These are phyloP conservation scores for Calosoma granatense DNA, from an alignment of 1,140 invertebrate species.

Conservation along the genomic window DNA sequence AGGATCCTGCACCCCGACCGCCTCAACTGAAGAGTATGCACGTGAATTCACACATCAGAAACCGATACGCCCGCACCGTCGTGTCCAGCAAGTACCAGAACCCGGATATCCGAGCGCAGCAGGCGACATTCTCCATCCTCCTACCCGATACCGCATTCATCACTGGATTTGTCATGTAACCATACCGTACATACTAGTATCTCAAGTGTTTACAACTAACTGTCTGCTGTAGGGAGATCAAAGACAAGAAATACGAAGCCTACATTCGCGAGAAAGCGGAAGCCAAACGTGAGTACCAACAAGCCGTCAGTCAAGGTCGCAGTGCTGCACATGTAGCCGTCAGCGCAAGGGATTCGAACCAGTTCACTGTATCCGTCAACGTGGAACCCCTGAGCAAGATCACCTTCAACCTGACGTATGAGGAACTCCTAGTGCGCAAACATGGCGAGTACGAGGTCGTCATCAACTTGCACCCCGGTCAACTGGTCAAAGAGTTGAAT, in stretches of 20 bases:
- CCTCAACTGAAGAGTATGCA: slow-evolving; percentile 39
- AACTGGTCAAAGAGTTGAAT: slow-evolving; percentile 43
- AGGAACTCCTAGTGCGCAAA: slow-evolving; percentile 46
- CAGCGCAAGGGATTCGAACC: slow-evolving; percentile 51
- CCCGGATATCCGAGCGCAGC: slow-evolving; percentile 40
- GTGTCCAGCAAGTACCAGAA: slow-evolving; percentile 48
- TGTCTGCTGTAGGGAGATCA: slow-evolving; percentile 40
- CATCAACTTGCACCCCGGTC: slow-evolving; percentile 49
- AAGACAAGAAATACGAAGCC: slow-evolving; percentile 41
- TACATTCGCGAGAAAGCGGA: slow-evolving; percentile 50
- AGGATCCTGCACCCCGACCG: too few relatives aligned
- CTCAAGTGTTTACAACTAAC: too few relatives aligned
- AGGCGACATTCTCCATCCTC: slow-evolving; percentile 48
- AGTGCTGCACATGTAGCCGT: slow-evolving; percentile 48
- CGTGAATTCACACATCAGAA: slow-evolving; percentile 43
- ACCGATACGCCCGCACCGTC: slow-evolving; percentile 48
- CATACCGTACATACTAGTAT: neutral
- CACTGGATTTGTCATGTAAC: slow-evolving; percentile 47
- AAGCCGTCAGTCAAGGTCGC: slow-evolving; percentile 46
- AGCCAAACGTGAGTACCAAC: slow-evolving; percentile 47
- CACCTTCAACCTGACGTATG: slow-evolving; percentile 53
- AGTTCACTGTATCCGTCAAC: slow-evolving; percentile 51
- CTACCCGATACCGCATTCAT: slow-evolving; percentile 56
- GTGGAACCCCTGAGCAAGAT: slow-evolving; percentile 45
- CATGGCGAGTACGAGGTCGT: slow-evolving; percentile 49